Evolutionary conservation across 2,888 invertebrate genomes (phyloP).

Genomic region (Ophraella communa): DNA sequence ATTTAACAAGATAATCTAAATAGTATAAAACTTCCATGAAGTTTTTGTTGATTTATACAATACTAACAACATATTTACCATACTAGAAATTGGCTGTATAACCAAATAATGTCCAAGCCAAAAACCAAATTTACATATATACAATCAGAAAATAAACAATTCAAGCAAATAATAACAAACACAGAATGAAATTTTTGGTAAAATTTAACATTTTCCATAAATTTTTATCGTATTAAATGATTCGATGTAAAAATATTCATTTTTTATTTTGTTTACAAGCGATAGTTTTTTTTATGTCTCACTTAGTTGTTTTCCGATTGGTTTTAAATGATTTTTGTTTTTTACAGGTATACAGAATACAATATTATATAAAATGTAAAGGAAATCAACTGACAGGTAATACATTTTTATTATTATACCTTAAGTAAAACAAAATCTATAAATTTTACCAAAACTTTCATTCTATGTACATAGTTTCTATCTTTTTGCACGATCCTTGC

Average conservation of each 20-base stretch:
- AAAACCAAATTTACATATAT: too few species aligned
- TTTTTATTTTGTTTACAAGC: background rate
- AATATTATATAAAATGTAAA: constrained; percentile 6
- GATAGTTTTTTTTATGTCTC: background rate
- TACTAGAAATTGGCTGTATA: too few species aligned
- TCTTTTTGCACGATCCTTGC: too few species aligned
- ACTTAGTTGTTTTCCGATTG: background rate
- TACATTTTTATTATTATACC: constrained; percentile 1
- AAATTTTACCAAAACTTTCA: constrained; percentile 22
- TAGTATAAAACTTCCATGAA: too few species aligned
- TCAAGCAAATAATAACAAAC: too few species aligned
- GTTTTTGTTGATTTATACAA: too few species aligned
- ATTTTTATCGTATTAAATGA: background rate
- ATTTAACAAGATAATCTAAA: too few species aligned
- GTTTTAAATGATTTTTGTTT: constrained; percentile 15
- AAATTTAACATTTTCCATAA: constrained; percentile 10
- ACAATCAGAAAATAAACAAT: too few species aligned
- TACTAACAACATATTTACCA: too few species aligned
- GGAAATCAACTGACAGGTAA: constrained; percentile 13
- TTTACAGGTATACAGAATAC: constrained; percentile 15
- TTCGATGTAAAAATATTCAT: background rate
- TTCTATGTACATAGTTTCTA: constrained; percentile 9
- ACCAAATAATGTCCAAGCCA: too few species aligned
- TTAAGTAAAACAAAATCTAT: background rate
- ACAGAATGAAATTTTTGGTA: constrained; percentile 19